Evolutionary conservation across 1,140 invertebrate genomes (phyloP).

Genomic region (Akabosia matsudoensis): DNA sequence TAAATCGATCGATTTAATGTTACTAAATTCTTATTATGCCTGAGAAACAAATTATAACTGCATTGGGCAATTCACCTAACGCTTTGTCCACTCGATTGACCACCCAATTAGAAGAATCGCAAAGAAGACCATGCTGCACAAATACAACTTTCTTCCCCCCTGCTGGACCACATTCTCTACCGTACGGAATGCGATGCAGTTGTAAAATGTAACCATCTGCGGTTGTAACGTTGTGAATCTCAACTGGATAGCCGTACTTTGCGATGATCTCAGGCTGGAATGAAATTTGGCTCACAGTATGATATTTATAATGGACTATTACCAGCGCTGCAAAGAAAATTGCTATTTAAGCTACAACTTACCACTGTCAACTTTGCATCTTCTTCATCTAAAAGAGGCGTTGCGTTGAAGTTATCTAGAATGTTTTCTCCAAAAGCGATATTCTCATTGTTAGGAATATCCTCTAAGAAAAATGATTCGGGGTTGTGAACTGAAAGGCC

Average conservation of each 20-base stretch:
- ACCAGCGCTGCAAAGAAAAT: too few relatives aligned
- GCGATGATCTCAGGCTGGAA: slow-evolving; percentile 20
- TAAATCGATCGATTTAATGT: background rate
- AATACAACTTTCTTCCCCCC: slow-evolving; percentile 56
- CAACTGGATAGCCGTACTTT: slow-evolving; percentile 35
- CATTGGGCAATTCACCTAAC: slow-evolving; percentile 55
- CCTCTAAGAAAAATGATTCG: background rate
- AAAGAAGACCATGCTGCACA: slow-evolving; percentile 68
- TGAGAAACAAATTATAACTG: too few relatives aligned
- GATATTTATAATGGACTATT: too few relatives aligned
- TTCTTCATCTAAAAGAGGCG: background rate
- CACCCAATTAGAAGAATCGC: slow-evolving; percentile 65
- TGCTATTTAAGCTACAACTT: too few relatives aligned
- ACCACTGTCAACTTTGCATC: background rate
- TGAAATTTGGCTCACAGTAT: background rate
- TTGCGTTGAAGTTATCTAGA: background rate
- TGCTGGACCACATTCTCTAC: slow-evolving; percentile 41
- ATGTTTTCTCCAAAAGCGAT: too few relatives aligned
- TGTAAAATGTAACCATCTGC: slow-evolving; percentile 56
- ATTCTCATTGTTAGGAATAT: too few relatives aligned
- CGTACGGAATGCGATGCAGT: slow-evolving; percentile 57
- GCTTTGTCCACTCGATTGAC: slow-evolving; percentile 61
- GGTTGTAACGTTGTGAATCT: slow-evolving; percentile 53
- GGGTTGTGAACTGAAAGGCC: background rate
- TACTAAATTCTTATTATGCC: background rate